A percentile compares a stretch with the other conserved stretches of the same genome.
Evolutionary conservation across 2,888 invertebrate species (phyloP).

Genomic region (Cheilosia vernalis): DNA sequence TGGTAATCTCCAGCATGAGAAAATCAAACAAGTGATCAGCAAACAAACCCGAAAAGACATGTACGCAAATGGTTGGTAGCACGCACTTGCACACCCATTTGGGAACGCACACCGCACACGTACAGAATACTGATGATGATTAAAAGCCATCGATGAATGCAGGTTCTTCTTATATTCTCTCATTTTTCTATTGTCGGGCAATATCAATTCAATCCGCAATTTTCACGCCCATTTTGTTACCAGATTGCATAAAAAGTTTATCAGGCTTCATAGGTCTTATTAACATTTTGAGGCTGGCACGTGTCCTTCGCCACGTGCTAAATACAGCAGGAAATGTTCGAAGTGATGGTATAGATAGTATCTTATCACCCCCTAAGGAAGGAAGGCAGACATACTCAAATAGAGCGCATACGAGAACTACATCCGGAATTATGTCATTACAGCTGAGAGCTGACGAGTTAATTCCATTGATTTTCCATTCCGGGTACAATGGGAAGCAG

Average conservation of each 20-base stretch:
- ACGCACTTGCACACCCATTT: constrained; percentile 78
- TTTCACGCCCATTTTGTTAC: constrained; percentile 82
- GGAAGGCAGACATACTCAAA: constrained; percentile 26
- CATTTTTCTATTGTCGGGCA: constrained; percentile 19
- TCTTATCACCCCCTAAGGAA: constrained; percentile 39
- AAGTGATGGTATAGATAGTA: constrained; percentile 55
- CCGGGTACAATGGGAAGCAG: constrained; percentile 14
- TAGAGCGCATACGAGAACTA: constrained; percentile 19
- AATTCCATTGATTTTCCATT: constrained; percentile 53
- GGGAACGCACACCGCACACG: constrained; percentile 21
- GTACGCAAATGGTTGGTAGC: constrained; percentile 33
- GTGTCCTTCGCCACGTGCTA: constrained; percentile 61
- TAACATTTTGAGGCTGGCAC: constrained; percentile 28
- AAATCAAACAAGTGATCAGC: constrained; percentile 78
- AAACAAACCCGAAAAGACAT: constrained; percentile 20
- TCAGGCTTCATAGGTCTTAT: constrained; percentile 72
- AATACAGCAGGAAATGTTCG: constrained; percentile 49
- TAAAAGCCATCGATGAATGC: constrained; percentile 29
- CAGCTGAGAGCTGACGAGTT: constrained; percentile 32
- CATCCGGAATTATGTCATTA: constrained; percentile 65
- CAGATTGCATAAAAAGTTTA: constrained; percentile 78
- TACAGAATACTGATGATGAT: constrained; percentile 17
- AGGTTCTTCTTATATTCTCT: constrained; percentile 14
- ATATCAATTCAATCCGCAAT: constrained; percentile 80
- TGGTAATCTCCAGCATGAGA: constrained; percentile 76